Evolutionary conservation across 2,888 invertebrate species (phyloP).

Genomic region (Malachius bipustulatus): DNA sequence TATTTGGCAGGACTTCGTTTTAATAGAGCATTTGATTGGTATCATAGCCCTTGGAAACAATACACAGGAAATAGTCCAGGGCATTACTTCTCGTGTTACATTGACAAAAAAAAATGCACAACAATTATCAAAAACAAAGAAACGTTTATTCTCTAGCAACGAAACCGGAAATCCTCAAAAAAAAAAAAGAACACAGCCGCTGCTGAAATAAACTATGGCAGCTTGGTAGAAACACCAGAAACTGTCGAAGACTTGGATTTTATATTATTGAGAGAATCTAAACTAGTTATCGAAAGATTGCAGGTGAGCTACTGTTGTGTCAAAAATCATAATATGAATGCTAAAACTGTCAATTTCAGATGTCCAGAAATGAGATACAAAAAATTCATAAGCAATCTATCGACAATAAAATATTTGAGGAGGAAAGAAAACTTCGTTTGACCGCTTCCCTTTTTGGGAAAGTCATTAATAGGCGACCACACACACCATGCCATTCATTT

Average conservation of each 20-base stretch:
- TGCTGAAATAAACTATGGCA: conserved; percentile 9
- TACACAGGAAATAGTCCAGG: background rate
- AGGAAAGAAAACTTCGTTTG: conserved; percentile 11
- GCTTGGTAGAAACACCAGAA: conserved; percentile 6
- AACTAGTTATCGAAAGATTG: too few relatives aligned
- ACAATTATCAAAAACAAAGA: background rate
- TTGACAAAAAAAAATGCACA: background rate
- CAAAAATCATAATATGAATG: too few relatives aligned
- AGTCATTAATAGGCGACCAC: conserved; percentile 12
- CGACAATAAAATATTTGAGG: conserved; percentile 13
- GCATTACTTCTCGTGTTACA: background rate
- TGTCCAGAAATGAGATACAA: conserved; percentile 6
- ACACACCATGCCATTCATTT: conserved; percentile 15
- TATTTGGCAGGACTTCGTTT: conserved; percentile 1
- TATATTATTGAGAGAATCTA: too few relatives aligned
- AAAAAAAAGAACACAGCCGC: background rate
- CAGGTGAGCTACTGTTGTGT: too few relatives aligned
- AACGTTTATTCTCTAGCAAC: background rate
- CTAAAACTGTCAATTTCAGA: too few relatives aligned
- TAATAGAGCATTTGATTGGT: conserved; percentile 1
- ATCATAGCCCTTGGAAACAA: background rate
- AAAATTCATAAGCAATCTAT: conserved; percentile 8
- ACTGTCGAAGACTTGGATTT: background rate
- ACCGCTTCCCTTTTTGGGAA: conserved; percentile 17
- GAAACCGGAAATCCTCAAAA: background rate